A percentile compares a stretch with the other conserved stretches of the same genome.
These are phyloP conservation scores for human DNA, from an alignment of 2,113 vertebrate species.

Conservation along the genomic window DNA sequence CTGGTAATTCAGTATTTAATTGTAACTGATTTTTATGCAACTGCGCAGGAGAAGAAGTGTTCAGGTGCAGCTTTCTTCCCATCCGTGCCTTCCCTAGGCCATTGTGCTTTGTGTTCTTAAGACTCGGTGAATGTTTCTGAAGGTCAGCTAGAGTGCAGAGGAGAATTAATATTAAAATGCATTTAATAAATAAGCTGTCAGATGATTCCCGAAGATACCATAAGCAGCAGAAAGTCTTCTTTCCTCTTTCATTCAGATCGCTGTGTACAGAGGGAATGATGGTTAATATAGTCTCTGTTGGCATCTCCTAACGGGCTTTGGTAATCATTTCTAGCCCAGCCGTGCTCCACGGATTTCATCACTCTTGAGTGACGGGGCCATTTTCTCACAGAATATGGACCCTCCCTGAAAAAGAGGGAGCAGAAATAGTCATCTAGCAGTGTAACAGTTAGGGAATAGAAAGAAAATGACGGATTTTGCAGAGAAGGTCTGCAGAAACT, in stretches of 20 bases:
- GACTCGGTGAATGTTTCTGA: constrained; percentile 48
- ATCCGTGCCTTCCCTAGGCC: background rate
- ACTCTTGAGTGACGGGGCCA: constrained; percentile 57
- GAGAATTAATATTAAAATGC: constrained; percentile 75
- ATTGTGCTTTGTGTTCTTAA: background rate
- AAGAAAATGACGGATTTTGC: background rate
- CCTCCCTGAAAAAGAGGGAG: background rate
- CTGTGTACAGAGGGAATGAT: background rate
- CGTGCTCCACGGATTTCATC: constrained; percentile 24
- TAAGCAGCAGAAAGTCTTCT: background rate
- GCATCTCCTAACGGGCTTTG: background rate
- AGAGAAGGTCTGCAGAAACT: background rate
- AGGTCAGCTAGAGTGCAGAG: constrained; percentile 57
- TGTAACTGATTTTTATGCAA: background rate
- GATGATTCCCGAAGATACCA: constrained; percentile 45
- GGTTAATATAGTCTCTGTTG: constrained; percentile 8
- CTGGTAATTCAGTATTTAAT: background rate
- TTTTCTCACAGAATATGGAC: constrained; percentile 23
- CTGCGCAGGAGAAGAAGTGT: background rate
- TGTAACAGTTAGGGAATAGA: background rate
- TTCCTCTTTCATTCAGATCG: background rate
- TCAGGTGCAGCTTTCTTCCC: background rate
- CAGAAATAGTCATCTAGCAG: background rate
- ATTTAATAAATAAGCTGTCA: constrained; percentile 74
- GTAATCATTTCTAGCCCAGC: constrained; percentile 29